Evolutionary conservation across 2,113 vertebrate species (phyloP).

Genomic region (Ceyx melanurus): DNA sequence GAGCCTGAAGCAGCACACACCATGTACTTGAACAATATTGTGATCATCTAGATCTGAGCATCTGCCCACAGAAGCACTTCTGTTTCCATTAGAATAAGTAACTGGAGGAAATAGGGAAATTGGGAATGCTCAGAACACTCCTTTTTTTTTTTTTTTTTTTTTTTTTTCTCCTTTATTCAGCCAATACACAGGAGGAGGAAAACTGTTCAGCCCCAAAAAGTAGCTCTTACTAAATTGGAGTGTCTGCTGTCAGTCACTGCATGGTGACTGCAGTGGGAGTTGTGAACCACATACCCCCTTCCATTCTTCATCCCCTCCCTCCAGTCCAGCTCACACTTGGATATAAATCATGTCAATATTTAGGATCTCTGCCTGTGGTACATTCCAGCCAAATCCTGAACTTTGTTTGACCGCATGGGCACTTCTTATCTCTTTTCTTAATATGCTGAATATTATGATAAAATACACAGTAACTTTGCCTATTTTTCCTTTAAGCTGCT

Average conservation of each 20-base stretch:
- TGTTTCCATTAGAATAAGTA: not conserved
- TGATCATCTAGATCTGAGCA: not conserved
- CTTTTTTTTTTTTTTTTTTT: not conserved
- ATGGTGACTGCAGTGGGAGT: not conserved
- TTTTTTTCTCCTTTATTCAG: not conserved
- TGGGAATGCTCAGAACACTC: not conserved
- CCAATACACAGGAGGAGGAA: not conserved
- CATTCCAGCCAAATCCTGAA: slow-evolving; percentile 19
- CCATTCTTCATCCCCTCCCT: not conserved
- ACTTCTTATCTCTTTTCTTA: slow-evolving; percentile 9
- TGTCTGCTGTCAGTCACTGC: not conserved
- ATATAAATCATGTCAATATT: not conserved
- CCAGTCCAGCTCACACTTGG: not conserved
- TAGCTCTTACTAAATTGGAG: not conserved
- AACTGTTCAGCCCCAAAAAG: not conserved
- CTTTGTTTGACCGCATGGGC: not conserved
- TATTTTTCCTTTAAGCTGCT: slow-evolving; percentile 24
- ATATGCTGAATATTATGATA: not conserved
- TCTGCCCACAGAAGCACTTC: not conserved
- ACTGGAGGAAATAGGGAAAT: not conserved
- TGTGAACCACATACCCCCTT: not conserved
- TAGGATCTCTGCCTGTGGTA: slow-evolving; percentile 22
- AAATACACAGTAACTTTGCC: not conserved
- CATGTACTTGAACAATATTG: not conserved
- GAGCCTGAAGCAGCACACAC: slow-evolving; percentile 60